These are phyloP conservation scores for Isurus oxyrinchus DNA, from an alignment of 2,113 vertebrate species.

Conservation along the genomic window DNA sequence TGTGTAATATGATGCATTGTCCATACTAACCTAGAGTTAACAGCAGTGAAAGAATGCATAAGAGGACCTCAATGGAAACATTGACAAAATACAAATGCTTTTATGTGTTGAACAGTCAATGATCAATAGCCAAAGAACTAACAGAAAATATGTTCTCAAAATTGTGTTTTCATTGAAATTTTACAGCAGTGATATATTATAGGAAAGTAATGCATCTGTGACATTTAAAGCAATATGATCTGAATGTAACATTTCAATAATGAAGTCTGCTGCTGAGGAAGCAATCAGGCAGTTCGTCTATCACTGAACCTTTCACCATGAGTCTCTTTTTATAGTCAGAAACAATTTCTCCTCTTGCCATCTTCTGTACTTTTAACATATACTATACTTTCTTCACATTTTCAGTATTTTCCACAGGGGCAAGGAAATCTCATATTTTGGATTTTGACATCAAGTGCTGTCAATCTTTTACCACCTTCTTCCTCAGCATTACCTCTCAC, in stretches of 20 bases:
- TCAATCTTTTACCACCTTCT: neutral
- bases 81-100: neutral
- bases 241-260: slow-evolving; percentile 36
- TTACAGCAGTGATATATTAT: slow-evolving; percentile 27
- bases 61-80: neutral
- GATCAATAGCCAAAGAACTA: neutral
- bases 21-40: slow-evolving; percentile 17
- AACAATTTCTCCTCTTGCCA: slow-evolving; percentile 26
- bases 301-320: slow-evolving; percentile 12
- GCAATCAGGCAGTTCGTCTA: slow-evolving; percentile 32
- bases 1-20: neutral
- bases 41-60: neutral
- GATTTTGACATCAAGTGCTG: slow-evolving; percentile 28
- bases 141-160: slow-evolving; percentile 8
- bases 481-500: neutral
- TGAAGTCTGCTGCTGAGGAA: slow-evolving; percentile 32
- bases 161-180: slow-evolving; percentile 25
- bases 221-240: slow-evolving; percentile 36
- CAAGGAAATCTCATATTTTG: neutral
- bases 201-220: slow-evolving; percentile 31
- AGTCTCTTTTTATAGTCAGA: slow-evolving; percentile 21
- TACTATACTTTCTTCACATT: slow-evolving; percentile 25
- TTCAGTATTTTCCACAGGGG: slow-evolving; percentile 31
- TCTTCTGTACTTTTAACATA: slow-evolving; percentile 11
- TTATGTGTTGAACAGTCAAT: neutral